Conservation (phyloP, 2,797 vertebrate genomes). For the Nannoperca australis region DNA sequence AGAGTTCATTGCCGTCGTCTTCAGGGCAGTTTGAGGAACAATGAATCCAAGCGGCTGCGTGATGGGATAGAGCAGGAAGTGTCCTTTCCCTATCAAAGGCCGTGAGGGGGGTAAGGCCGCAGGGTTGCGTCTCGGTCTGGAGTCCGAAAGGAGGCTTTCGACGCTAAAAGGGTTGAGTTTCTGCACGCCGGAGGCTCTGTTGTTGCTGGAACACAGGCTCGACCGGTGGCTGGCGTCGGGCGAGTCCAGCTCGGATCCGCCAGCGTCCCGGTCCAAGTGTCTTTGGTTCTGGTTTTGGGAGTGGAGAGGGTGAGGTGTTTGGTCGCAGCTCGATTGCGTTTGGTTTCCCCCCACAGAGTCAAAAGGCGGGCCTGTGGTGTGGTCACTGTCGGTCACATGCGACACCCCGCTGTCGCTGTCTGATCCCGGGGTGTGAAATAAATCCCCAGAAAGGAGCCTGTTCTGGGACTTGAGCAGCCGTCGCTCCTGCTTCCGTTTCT, state of each 20-base stretch:
- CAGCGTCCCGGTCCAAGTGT: conserved; percentile 84
- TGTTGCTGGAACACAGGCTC: conserved; percentile 75
- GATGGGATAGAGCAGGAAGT: conserved; percentile 96
- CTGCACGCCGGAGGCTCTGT: conserved; percentile 84
- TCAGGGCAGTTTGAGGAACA: conserved; percentile 94
- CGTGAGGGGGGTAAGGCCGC: conserved; percentile 89
- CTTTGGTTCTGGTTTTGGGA: conserved; percentile 86
- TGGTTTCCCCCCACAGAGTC: conserved; percentile 73
- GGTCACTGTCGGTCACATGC: conserved; percentile 89
- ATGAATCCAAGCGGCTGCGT: conserved; percentile 97
- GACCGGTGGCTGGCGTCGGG: conserved; percentile 80
- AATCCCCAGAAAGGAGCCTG: conserved; percentile 88
- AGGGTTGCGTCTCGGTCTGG: conserved; percentile 91
- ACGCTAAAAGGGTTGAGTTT: conserved; percentile 97
- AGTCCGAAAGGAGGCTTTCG: conserved; percentile 95
- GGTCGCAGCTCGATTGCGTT: conserved; percentile 84
- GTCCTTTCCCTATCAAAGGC: conserved; percentile 95
- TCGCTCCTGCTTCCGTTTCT: conserved; percentile 96
- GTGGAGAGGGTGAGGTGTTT: conserved; percentile 78
- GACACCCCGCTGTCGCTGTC: conserved; percentile 96
- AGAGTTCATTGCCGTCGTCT: conserved; percentile 65
- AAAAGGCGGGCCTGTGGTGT: conserved; percentile 69
- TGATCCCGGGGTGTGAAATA: conserved; percentile 94
- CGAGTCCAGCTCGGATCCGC: conserved; percentile 88
- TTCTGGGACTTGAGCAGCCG: conserved; percentile 94